These are phyloP conservation scores for Trachelus stipa DNA, from an alignment of 2,888 invertebrate species.

Conservation along the genomic window DNA sequence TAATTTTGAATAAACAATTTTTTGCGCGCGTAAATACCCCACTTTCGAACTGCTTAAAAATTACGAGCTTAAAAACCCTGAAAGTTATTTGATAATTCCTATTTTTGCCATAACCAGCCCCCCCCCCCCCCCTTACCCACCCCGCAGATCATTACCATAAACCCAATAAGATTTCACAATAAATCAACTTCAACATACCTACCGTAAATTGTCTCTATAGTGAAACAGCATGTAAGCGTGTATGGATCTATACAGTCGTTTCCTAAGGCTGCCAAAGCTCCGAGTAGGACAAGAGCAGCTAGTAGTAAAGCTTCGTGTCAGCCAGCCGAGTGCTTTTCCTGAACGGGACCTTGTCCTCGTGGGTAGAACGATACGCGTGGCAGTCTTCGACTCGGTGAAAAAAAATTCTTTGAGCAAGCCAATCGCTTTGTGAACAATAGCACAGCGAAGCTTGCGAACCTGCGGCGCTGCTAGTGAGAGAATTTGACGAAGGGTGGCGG, in stretches of 20 bases:
- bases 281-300: background rate
- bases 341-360: background rate
- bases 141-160: background rate
- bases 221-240: background rate
- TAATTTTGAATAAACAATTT: too few species aligned
- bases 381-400: background rate
- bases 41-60: too few species aligned
- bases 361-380: background rate
- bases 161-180: background rate
- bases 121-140: background rate
- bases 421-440: conserved; percentile 41
- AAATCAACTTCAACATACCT: background rate
- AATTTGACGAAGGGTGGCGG: conserved; percentile 47
- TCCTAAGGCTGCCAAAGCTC: background rate
- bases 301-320: background rate
- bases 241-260: background rate
- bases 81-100: background rate
- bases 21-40: too few species aligned
- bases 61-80: background rate
- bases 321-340: background rate
- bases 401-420: conserved; percentile 33
- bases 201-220: background rate
- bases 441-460: conserved; percentile 13
- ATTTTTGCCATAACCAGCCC: background rate
- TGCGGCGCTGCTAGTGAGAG: conserved; percentile 37